Conservation (phyloP, 2,797 vertebrate genomes). For the Lagorchestes hirsutus region DNA sequence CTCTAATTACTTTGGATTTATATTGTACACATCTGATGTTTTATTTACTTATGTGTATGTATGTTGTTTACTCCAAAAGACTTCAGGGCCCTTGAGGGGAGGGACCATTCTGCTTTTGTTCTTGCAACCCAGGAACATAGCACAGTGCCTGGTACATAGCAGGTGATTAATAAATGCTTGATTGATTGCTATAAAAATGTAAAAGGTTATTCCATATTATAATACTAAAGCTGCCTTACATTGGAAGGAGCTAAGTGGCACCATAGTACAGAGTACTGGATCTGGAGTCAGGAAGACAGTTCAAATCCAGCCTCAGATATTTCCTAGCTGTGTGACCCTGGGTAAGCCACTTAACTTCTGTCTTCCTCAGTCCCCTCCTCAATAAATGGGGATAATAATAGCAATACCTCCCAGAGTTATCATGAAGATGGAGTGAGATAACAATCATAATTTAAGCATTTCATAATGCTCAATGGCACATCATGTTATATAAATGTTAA, state of each 20-base stretch:
- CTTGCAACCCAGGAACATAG: neutral
- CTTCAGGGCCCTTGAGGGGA: neutral
- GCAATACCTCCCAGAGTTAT: neutral
- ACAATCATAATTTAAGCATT: neutral
- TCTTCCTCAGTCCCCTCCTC: neutral
- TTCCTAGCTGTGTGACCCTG: neutral
- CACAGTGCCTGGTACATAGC: rapidly evolving
- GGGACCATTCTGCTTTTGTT: neutral
- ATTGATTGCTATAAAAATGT: neutral
- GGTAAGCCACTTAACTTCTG: neutral
- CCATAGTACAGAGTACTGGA: neutral
- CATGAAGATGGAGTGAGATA: neutral
- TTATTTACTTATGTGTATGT: neutral
- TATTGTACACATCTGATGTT: neutral
- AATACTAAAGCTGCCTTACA: neutral
- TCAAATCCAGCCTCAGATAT: neutral
- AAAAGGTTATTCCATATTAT: neutral
- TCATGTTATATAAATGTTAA: neutral
- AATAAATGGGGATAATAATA: neutral
- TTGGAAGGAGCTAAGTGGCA: neutral
- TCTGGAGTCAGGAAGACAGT: neutral
- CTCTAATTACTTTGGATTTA: neutral
- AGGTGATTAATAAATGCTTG: neutral
- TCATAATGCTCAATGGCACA: too few species aligned
- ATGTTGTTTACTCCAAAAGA: neutral